Evolutionary conservation across 2,797 vertebrate genomes (phyloP), one percentile per base, ranked within the genome.

Genomic region (Rhodeus uyekii): DNA sequence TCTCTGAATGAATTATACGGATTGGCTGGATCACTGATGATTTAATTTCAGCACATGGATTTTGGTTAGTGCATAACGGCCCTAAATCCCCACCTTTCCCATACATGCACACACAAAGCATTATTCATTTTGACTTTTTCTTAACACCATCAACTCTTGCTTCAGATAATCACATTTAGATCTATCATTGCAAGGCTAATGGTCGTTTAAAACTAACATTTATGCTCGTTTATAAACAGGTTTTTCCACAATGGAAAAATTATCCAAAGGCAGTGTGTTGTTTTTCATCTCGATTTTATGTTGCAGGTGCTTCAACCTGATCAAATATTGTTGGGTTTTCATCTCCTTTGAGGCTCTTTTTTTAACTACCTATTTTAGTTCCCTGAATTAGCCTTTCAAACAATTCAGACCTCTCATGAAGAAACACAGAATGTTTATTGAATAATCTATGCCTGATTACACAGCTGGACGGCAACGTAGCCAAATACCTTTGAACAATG

Each of bases 191-290:
- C 44, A 63, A 58, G 39, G 48, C 69, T 53, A 82, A 14, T 29
- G 50, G 24, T 83, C 78, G 75, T 46, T 67, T 81, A 84, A 86
- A 67, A 48, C 78, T 81, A 84, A 86, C 82, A 86, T 84, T 84
- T 86, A 67, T 38, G 55, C 71, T 80, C 24, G 4, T 86, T 86
- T 32, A 83, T 76, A 68, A 42, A 80, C 78, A 78, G 27, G 8
- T 8, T 55, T 60, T 80, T 68, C 46, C 71, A 58, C 74, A 50
- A 60, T 19, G 44, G 24, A 63, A 19, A 5, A 50, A n/a, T 76
- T 19, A 76, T 63, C 46, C 76, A 46, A 55, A n/a, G 46, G 46
- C 34, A 67, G 63, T 53, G 44, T 78, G 34, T 38, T 74, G 80
- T 76, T 82, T 71, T 39, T 53, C 63, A 42, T 34, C 8, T 71